Evolutionary conservation across 1,140 invertebrate genomes (phyloP), one percentile per base, ranked within the genome.

Genomic region (Cylas formicarius): DNA sequence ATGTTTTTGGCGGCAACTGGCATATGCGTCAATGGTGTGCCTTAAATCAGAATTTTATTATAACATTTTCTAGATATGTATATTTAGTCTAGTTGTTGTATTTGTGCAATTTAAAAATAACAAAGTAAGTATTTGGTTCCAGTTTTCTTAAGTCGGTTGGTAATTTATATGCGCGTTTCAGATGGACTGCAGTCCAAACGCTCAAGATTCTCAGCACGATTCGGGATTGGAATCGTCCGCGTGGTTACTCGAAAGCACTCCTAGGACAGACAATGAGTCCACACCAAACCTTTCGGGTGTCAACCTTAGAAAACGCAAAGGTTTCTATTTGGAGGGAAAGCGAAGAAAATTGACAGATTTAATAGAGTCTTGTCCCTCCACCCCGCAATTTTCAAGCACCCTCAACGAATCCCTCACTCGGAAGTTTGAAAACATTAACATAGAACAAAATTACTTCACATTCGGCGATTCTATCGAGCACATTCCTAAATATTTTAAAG

Each of bases 381-480:
- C 50, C 5, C 53, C 56, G 5, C 44, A 42, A 34, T 55, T 53
- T 28, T 58, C 53, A 2, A 56, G 50, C 41, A 56, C 54, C 8
- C 35, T 53, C 14, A 58, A 56, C 33, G 56, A 56, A 28, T 52
- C 51, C 11, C 23, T 58, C 8, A 43, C 51, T 14, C 40, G 43
- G 3, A 36, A 52, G 23, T 52, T 58, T 39, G 44, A 58, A 35
- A 49, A 54, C 8, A 31, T 55, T 38, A 35, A 55, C 20, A 36
- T 57, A n/a, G 34, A 49, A 40, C 27, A 26, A 14, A 34, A 24
- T 19, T 33, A 43, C 26, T 24, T 16, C 27, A 44, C 5, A 23
- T 18, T 14, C 10, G 37, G 22, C 6, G 21, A 11, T 18, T 37
- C 32, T 28, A 27, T 28, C 32, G 38, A 16, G 17, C 37, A 41